Percentiles rank a stretch among this genome's conserved stretches.
These are phyloP conservation scores for Catostylus mosaicus DNA, from an alignment of 30 jellyfish, hydroid and myxozoan genomes.

Conservation along the genomic window DNA sequence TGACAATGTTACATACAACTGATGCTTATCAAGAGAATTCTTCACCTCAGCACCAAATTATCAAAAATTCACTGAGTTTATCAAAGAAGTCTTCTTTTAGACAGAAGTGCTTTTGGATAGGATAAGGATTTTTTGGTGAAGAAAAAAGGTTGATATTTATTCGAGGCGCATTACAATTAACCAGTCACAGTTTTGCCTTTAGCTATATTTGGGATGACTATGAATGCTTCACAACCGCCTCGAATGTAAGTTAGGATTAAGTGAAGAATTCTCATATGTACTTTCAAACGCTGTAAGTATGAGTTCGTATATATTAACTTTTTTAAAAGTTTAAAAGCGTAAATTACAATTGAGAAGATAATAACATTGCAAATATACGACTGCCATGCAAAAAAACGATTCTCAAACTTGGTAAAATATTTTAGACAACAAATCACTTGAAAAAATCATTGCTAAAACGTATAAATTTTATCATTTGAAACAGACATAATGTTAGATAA, in stretches of 20 bases:
- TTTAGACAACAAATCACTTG: conserved; percentile 50
- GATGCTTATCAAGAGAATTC: neutral
- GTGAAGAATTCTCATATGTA: conserved; percentile 11
- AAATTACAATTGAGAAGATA: conserved; percentile 21
- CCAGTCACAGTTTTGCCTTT: too few species aligned
- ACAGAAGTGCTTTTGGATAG: too few species aligned
- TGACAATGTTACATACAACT: neutral
- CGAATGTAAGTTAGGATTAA: neutral
- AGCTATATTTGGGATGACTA: too few species aligned
- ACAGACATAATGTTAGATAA: conserved; percentile 35
- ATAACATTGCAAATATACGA: conserved; percentile 21
- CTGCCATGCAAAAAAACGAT: conserved; percentile 40
- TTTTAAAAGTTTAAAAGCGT: conserved; percentile 28
- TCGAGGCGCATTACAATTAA: too few species aligned
- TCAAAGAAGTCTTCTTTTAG: too few species aligned
- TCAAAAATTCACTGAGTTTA: too few species aligned
- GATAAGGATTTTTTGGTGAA: too few species aligned
- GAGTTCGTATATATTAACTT: neutral
- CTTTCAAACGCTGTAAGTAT: neutral
- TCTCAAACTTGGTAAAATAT: conserved; percentile 43
- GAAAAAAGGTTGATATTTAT: too few species aligned
- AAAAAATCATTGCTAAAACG: conserved; percentile 61
- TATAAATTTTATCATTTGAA: conserved; percentile 45
- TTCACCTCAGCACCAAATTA: neutral
- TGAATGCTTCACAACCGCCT: too few species aligned